Conservation (phyloP, 1,140 invertebrate genomes). For the Sinonovacula constricta region DNA sequence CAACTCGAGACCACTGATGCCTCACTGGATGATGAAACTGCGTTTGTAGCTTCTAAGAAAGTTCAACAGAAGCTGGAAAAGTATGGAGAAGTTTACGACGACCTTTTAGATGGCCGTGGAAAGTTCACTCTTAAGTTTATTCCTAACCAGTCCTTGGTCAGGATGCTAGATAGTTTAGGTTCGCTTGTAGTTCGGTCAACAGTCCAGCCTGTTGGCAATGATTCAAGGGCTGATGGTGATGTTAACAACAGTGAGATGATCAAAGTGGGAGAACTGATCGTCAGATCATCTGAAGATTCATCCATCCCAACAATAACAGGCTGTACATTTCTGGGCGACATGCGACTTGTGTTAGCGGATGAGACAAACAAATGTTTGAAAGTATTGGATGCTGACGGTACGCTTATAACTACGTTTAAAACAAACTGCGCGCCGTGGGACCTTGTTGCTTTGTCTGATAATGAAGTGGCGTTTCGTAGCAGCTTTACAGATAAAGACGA, state of each 20-base stretch:
- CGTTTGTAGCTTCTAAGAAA: conserved; percentile 22
- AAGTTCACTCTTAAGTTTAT: conserved; percentile 23
- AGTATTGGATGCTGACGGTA: conserved; percentile 2
- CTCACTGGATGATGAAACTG: conserved; percentile 6
- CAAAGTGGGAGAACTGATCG: conserved; percentile 33
- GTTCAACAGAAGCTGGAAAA: conserved; percentile 2
- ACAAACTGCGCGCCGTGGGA: conserved; percentile 31
- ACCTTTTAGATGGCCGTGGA: conserved; percentile 27
- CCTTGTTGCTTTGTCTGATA: conserved; percentile 5
- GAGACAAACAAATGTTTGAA: conserved; percentile 39
- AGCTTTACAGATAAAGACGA: conserved; percentile 17
- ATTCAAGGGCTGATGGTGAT: neutral
- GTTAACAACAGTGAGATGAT: neutral
- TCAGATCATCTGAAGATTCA: neutral
- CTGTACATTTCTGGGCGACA: conserved; percentile 1
- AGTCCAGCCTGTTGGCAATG: conserved; percentile 16
- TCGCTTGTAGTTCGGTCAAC: conserved; percentile 44
- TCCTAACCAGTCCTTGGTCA: conserved; percentile 27
- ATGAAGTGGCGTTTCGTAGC: conserved; percentile 12
- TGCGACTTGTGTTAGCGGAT: conserved; percentile 23
- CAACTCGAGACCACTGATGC: conserved; percentile 20
- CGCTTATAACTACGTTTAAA: neutral
- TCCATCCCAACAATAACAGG: conserved; percentile 34
- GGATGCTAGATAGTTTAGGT: conserved; percentile 31
- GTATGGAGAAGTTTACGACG: conserved; percentile 29